Conservation (phyloP, 1,140 invertebrate genomes). For the Tetragnatha versicolor region DNA sequence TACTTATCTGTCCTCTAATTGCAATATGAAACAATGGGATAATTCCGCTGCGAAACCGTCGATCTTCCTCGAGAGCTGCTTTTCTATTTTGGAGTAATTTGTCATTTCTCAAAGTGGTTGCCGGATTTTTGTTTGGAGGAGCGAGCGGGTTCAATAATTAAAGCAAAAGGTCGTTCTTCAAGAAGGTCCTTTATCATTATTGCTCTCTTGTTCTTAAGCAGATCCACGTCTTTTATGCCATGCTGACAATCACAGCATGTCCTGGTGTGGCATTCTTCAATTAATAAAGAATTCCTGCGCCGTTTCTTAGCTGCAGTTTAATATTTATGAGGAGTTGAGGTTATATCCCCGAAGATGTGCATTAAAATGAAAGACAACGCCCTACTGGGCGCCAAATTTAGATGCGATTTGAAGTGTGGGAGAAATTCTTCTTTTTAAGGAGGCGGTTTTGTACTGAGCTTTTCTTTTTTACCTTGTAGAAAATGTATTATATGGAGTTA, state of each 20-base stretch:
- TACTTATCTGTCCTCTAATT: slow-evolving; percentile 20
- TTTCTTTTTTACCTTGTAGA: no score
- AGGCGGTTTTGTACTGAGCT: no score
- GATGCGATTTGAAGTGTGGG: slow-evolving; percentile 21
- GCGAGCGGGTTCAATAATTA: slow-evolving; percentile 21
- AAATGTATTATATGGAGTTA: no score
- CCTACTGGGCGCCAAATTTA: slow-evolving; percentile 25
- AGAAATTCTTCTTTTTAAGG: no score
- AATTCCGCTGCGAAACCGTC: neutral
- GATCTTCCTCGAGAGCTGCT: slow-evolving; percentile 21
- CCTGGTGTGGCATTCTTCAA: slow-evolving; percentile 1
- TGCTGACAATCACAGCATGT: neutral
- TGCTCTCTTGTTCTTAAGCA: neutral
- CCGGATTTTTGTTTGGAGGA: neutral
- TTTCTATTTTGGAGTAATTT: slow-evolving; percentile 12
- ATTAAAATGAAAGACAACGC: slow-evolving; percentile 36
- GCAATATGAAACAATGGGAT: slow-evolving; percentile 14
- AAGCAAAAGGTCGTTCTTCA: slow-evolving; percentile 15
- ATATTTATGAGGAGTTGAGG: slow-evolving; percentile 21
- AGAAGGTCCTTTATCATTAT: neutral
- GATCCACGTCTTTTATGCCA: neutral
- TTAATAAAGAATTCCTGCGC: slow-evolving; percentile 28
- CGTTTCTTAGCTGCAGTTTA: slow-evolving; percentile 4
- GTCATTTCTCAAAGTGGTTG: neutral
- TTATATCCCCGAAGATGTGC: slow-evolving; percentile 19